phyloP scores from a whole-genome alignment of 1,140 invertebrate genomes.

The Daktulosphaira vitifoliae region DNA sequence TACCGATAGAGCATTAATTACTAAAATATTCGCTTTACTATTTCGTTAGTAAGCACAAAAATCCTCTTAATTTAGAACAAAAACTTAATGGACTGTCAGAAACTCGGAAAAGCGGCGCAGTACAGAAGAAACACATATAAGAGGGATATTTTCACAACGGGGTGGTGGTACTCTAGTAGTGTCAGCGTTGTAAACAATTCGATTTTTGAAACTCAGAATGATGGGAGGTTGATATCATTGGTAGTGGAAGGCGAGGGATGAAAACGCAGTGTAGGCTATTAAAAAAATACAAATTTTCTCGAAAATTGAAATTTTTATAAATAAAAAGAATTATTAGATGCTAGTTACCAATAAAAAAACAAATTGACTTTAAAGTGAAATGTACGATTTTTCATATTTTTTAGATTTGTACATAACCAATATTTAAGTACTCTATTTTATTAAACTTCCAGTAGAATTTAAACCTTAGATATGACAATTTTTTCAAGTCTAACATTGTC shows the following conservation, averaged over 20 bases:
- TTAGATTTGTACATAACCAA: too few relatives aligned
- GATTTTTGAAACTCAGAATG: slow-evolving; percentile 20
- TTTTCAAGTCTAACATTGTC: too few relatives aligned
- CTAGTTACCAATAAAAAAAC: too few relatives aligned
- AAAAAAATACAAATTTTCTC: not conserved
- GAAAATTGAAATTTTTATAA: too few relatives aligned
- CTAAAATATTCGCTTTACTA: not conserved
- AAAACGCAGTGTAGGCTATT: not conserved
- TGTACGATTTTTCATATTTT: too few relatives aligned
- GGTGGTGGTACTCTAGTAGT: not conserved
- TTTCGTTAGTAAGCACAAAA: not conserved
- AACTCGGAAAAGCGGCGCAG: not conserved
- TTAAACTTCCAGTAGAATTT: too few relatives aligned
- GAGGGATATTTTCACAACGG: not conserved
- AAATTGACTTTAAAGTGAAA: too few relatives aligned
- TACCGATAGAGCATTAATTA: not conserved
- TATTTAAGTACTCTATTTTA: too few relatives aligned
- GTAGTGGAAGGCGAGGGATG: not conserved
- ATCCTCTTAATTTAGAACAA: not conserved
- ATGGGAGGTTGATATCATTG: not conserved
- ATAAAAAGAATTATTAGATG: too few relatives aligned
- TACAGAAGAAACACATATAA: too few relatives aligned
- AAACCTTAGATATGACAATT: too few relatives aligned
- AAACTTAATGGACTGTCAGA: too few relatives aligned
- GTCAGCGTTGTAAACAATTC: slow-evolving; percentile 18